Base-by-base conservation (phyloP, 2,113 vertebrate genomes). In the Baryphthengus martii region DNA sequence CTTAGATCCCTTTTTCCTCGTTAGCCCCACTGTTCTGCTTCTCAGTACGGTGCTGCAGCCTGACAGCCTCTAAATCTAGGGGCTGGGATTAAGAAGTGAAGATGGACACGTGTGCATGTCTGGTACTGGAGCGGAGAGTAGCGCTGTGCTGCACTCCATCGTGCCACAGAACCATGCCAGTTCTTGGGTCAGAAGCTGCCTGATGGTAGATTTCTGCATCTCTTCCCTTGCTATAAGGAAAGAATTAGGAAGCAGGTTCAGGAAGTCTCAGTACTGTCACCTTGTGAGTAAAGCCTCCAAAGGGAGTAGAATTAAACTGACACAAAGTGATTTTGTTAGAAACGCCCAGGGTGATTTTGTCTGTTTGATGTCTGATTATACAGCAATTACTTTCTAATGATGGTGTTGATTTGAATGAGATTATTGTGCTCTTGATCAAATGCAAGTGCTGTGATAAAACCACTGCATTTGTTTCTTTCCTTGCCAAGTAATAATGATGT, bases 331-430 rank as follows among this genome's bases (percentile, higher is more conserved):
- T 80, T 88, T 78, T 73, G 75, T 52, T 91, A 67, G 79, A 94
- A 94, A 90, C 85, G 96, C 85, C 88, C 79, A 90, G 72, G 90
- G 72, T 94, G 85, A 89, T 93, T 86, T 89, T 92, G 50, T 56
- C 88, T 95, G 65, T 96, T 96, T 97, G 88, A 97, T 96, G 92
- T 95, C 79, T 97, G 86, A 85, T 94, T 94, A 90, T 18, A 78
- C 47, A 84, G 83, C 73, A 82, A 74, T 94, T 96, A 45, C 95
- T 92, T 94, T 90, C 86, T 90, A 92, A 82, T 95, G 93, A 70
- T 20, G 37, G 70, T 72, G 76, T 94, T 96, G 88, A 89, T 96
- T 94, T 94, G 86, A 92, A 92, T 86, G 80, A 88, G 75, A 83
- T 94, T 80, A 88, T 91, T 90, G 85, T 96, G 56, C 83, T 86